A percentile compares a stretch with the other conserved stretches of the same genome.
These are phyloP conservation scores for Drosophila rhopaloa DNA, from an alignment of 1,140 invertebrate genomes.

Conservation along the genomic window DNA sequence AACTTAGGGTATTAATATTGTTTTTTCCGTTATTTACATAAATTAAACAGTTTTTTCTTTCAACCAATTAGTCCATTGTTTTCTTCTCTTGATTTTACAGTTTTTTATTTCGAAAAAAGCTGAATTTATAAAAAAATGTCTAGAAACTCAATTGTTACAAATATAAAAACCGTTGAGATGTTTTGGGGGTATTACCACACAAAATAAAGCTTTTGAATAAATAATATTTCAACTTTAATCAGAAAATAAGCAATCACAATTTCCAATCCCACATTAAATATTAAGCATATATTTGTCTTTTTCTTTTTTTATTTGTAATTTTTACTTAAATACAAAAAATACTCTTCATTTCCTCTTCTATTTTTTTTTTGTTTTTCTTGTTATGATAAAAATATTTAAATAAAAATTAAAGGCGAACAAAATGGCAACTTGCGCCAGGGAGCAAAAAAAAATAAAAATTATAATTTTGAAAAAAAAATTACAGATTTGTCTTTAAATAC, in stretches of 20 bases:
- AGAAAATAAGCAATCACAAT: not conserved
- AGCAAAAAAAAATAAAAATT: conserved; percentile 46
- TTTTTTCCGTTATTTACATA: too few relatives aligned
- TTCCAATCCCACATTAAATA: not conserved
- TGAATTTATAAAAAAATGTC: too few relatives aligned
- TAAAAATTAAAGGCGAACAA: conserved; percentile 77
- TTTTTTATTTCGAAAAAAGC: too few relatives aligned
- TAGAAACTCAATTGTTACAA: too few relatives aligned
- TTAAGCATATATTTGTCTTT: conserved; percentile 30
- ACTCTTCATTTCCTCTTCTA: conserved; percentile 72
- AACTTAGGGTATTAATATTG: too few relatives aligned
- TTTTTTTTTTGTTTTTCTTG: conserved; percentile 55
- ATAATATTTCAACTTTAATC: not conserved
- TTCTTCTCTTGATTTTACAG: too few relatives aligned
- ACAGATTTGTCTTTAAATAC: conserved; percentile 13
- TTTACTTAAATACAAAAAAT: conserved; percentile 81
- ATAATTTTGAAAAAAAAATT: conserved; percentile 26
- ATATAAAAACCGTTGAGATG: too few relatives aligned
- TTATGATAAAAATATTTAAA: conserved; percentile 71
- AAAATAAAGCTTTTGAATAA: too few relatives aligned
- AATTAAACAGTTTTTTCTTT: too few relatives aligned
- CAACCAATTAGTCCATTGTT: too few relatives aligned
- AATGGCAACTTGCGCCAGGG: conserved; percentile 72
- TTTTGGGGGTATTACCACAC: too few relatives aligned
- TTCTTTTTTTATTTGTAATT: conserved; percentile 77